A percentile compares a stretch with the other conserved stretches of the same genome.
These are phyloP conservation scores for Pangasius mekongensis DNA, from an alignment of 2,797 vertebrate species.

Conservation along the genomic window DNA sequence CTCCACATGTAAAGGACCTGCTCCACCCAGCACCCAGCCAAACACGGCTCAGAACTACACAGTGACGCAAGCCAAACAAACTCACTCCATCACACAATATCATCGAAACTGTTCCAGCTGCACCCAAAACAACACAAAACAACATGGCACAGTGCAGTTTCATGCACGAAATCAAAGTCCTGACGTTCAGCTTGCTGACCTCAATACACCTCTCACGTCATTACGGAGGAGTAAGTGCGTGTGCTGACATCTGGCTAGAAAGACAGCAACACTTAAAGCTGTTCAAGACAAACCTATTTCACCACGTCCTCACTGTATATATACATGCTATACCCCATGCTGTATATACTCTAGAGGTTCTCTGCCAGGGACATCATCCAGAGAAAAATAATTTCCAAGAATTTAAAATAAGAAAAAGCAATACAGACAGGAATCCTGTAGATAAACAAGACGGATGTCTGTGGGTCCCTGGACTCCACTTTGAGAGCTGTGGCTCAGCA, in stretches of 20 bases:
- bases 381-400: background rate
- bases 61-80: background rate
- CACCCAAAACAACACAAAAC: background rate
- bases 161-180: background rate
- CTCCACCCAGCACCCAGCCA: background rate
- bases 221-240: background rate
- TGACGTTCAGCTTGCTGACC: background rate
- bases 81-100: background rate
- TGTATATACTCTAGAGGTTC: background rate
- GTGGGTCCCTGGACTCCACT: background rate
- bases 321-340: background rate
- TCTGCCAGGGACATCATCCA: background rate
- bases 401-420: background rate
- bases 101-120: background rate
- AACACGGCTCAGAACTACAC: background rate
- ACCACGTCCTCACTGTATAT: background rate
- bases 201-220: constrained; percentile 31
- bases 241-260: background rate
- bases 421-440: background rate
- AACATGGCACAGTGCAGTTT: background rate
- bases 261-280: background rate
- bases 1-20: background rate
- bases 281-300: background rate
- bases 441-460: constrained; percentile 1
- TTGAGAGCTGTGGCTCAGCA: background rate